Evolutionary conservation across 2,888 invertebrate genomes (phyloP).

Genomic region (Euzophera pinguis): DNA sequence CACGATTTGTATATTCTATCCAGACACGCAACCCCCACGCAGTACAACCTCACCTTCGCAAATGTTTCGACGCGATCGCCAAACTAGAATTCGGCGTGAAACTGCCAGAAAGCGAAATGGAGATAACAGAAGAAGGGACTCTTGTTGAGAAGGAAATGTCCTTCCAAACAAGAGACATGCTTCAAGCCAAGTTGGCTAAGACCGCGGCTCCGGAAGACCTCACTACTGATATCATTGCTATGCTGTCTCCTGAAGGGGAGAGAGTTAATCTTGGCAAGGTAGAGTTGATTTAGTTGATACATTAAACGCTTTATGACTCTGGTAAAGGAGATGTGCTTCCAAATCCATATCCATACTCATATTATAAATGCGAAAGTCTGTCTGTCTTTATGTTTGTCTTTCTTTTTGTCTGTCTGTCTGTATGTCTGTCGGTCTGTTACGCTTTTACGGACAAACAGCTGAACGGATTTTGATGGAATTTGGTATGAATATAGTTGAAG

Average conservation of each 20-base stretch:
- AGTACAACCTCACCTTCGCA: constrained; percentile 93
- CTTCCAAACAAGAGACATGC: constrained; percentile 54
- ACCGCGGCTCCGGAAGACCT: constrained; percentile 68
- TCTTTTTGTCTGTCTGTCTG: too few relatives aligned
- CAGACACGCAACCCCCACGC: constrained; percentile 92
- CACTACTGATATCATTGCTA: constrained; percentile 92
- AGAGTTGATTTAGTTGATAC: neutral
- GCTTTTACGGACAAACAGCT: too few relatives aligned
- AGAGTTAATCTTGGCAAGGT: constrained; percentile 87
- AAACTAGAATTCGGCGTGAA: constrained; percentile 87
- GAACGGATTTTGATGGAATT: too few relatives aligned
- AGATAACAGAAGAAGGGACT: constrained; percentile 73
- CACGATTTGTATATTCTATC: too few relatives aligned
- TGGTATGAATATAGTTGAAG: too few relatives aligned
- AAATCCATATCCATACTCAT: too few relatives aligned
- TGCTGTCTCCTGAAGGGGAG: constrained; percentile 95
- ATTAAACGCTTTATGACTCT: too few relatives aligned
- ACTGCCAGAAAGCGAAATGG: constrained; percentile 70
- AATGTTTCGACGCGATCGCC: constrained; percentile 92
- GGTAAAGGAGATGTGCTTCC: too few relatives aligned
- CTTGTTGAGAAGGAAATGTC: constrained; percentile 68
- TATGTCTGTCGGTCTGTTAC: too few relatives aligned
- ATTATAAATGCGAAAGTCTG: too few relatives aligned
- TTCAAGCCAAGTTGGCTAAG: constrained; percentile 63
- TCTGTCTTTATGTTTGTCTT: too few relatives aligned